phyloP scores from a whole-genome alignment of 2,888 invertebrate genomes.

The Tetheella fluctuosa region DNA sequence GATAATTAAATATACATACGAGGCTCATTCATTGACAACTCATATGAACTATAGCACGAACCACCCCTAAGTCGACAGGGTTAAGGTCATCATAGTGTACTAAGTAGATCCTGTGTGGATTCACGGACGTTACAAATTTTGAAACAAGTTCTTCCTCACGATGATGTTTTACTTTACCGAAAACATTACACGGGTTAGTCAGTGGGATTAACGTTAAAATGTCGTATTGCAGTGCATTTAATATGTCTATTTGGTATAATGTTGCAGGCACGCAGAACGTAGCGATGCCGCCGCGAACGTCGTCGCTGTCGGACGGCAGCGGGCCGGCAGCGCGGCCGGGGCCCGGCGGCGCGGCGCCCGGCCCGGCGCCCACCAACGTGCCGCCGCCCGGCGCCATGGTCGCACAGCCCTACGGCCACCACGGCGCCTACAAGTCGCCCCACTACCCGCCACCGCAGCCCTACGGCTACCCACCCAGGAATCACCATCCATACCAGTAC shows the following conservation, averaged over 20 bases:
- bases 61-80: too few relatives aligned
- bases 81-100: too few relatives aligned
- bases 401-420: slow-evolving; percentile 73
- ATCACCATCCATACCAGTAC: slow-evolving; percentile 80
- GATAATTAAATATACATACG: not conserved
- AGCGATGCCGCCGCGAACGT: slow-evolving; percentile 97
- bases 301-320: slow-evolving; percentile 86
- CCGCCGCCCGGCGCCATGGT: slow-evolving; percentile 74
- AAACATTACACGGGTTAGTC: too few relatives aligned
- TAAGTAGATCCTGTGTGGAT: too few relatives aligned
- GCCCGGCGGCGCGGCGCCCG: slow-evolving; percentile 54
- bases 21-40: not conserved
- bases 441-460: slow-evolving; percentile 80
- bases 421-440: slow-evolving; percentile 70
- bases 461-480: slow-evolving; percentile 71
- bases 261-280: slow-evolving; percentile 93
- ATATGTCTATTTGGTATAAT: not conserved
- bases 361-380: slow-evolving; percentile 58
- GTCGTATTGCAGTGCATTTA: not conserved
- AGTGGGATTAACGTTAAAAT: too few relatives aligned
- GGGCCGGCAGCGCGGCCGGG: slow-evolving; percentile 65
- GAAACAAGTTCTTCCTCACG: too few relatives aligned
- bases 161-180: too few relatives aligned
- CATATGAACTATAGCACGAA: not conserved
- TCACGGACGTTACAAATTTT: too few relatives aligned